A percentile compares a stretch with the other conserved stretches of the same genome.
Conservation (phyloP, 2,797 vertebrate species). For the Podarcis siculus region DNA sequence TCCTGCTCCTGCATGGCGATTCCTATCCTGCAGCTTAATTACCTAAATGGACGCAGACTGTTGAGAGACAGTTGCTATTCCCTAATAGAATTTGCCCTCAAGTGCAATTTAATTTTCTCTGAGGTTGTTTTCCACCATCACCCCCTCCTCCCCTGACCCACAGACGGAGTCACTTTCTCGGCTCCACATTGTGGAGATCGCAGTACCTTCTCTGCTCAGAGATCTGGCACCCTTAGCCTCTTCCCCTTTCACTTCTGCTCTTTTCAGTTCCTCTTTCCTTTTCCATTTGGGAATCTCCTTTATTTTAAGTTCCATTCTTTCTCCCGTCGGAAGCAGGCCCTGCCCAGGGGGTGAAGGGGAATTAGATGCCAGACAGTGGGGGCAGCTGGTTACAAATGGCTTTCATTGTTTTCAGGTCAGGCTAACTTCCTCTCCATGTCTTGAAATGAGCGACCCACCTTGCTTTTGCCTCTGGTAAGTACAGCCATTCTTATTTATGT, state of each 20-base stretch:
- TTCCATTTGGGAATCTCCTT: not conserved
- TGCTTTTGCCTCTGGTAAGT: constrained; percentile 70
- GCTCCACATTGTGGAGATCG: constrained; percentile 54
- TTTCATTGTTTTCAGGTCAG: constrained; percentile 43
- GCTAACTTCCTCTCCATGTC: not conserved
- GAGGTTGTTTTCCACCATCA: constrained; percentile 77
- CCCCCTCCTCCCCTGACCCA: constrained; percentile 70
- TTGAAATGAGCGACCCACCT: constrained; percentile 42
- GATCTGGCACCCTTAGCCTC: constrained; percentile 22
- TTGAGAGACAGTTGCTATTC: constrained; percentile 89
- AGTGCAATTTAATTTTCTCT: constrained; percentile 98
- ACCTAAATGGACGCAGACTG: constrained; percentile 92
- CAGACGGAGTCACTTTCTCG: constrained; percentile 64
- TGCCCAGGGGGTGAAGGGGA: fast-evolving
- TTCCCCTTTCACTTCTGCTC: constrained; percentile 36
- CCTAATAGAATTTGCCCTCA: constrained; percentile 98
- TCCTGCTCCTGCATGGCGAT: constrained; percentile 52
- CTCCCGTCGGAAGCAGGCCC: not conserved
- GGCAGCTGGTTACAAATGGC: not conserved
- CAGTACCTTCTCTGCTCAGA: constrained; percentile 45
- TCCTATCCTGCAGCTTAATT: constrained; percentile 85
- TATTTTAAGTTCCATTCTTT: not conserved
- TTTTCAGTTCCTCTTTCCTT: not conserved
- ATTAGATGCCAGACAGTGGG: not conserved
- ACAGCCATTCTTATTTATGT: constrained; percentile 14